phyloP scores from a whole-genome alignment of 2,888 invertebrate genomes.

The Cheilosia impressa region DNA sequence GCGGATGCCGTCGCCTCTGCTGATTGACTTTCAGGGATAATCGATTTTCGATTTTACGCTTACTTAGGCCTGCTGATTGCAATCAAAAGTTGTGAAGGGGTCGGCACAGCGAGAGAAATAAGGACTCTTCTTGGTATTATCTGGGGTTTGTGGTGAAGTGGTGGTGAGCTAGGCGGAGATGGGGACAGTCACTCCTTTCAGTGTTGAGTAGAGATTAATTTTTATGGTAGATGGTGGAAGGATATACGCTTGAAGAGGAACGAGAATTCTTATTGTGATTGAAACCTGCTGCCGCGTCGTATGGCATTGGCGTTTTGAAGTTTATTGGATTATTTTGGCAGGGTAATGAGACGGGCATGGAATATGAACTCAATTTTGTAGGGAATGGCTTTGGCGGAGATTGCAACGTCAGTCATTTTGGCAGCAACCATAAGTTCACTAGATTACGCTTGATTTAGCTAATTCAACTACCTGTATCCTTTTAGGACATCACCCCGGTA shows the following conservation, averaged over 20 bases:
- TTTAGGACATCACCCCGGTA: too few relatives aligned
- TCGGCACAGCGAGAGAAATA: slow-evolving; percentile 12
- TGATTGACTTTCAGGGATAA: slow-evolving; percentile 70
- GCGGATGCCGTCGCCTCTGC: slow-evolving; percentile 32
- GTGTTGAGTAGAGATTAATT: slow-evolving; percentile 54
- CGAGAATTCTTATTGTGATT: slow-evolving; percentile 7
- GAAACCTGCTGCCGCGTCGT: slow-evolving; percentile 9
- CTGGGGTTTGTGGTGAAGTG: slow-evolving; percentile 36
- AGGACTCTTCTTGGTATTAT: slow-evolving; percentile 30
- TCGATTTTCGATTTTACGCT: slow-evolving; percentile 74
- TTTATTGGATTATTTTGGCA: slow-evolving; percentile 54
- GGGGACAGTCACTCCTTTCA: neutral
- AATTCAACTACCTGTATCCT: too few relatives aligned
- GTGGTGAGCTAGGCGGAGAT: slow-evolving; percentile 6
- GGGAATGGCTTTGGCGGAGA: too few relatives aligned
- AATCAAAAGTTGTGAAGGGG: slow-evolving; percentile 65
- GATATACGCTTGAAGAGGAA: neutral
- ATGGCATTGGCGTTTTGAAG: slow-evolving; percentile 28
- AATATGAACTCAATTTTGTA: too few relatives aligned
- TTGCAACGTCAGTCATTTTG: too few relatives aligned
- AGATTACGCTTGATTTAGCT: too few relatives aligned
- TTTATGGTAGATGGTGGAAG: slow-evolving; percentile 31
- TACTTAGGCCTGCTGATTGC: slow-evolving; percentile 72
- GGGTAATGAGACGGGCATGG: slow-evolving; percentile 25
- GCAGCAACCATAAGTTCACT: too few relatives aligned